Evolutionary conservation across 2,888 invertebrate species (phyloP), one percentile per base, ranked within the genome.

Genomic region (Tetragonula carbonaria): DNA sequence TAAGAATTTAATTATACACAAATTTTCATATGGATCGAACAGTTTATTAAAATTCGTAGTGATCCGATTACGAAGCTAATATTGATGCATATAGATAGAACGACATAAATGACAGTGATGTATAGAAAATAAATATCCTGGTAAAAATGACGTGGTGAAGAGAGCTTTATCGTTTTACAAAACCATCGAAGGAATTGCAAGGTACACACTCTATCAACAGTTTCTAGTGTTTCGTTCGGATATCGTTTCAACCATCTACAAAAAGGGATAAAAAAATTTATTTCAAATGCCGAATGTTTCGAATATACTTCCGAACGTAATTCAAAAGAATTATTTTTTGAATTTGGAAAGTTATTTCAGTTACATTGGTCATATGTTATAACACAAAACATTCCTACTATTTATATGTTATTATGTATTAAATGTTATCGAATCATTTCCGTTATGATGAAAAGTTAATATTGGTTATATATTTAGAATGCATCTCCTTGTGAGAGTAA

Each of bases 71-170:
- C 78, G 68, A 72, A 62, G 59, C 70, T 81, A 80, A 85, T 80
- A 86, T 82, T 65, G 68, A 75, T 53, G 76, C 59, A 59, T 38
- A 57, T 74, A 65, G 55, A 63, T 77, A 80, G 80, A 68, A 84
- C 85, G 85, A 65, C 81, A 81, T 77, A 79, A 87, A 86, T 89
- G 87, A 87, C 85, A 87, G 87, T 87, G 88, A 82, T 86, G 73
- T 67, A 79, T 86, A 86, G 88, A 84, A 88, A 89, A 90, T 90
- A 91, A 91, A 92, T 89, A 82, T 91, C 82, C 82, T 82, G 87
- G 87, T 83, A 89, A 93, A 92, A 93, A 93, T 93, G 93, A 93
- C 91, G 92, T 92, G 91, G 91, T 93, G 89, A 92, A 86, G 91
- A 80, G 80, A 89, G 83, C 75, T 62, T 85, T 89, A 85, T 79